phyloP scores from a whole-genome alignment of 1,140 invertebrate species.

The Sycophaga agraensis region DNA sequence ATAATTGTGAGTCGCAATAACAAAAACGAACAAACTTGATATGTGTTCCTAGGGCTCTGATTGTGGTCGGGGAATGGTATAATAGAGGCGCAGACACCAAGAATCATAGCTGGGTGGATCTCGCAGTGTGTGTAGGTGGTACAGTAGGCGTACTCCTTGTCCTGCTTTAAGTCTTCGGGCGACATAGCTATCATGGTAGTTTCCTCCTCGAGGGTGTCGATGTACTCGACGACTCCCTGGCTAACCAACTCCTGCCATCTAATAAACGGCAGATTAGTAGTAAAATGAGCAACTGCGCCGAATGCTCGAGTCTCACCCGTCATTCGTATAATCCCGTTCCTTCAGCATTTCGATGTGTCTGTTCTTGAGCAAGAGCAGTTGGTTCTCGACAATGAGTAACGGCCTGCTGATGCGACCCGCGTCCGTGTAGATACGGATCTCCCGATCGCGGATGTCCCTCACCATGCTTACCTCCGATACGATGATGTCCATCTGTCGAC shows the following conservation, averaged over 20 bases:
- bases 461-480: conserved; percentile 42
- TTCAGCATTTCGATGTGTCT: conserved; percentile 36
- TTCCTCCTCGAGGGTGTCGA: conserved; percentile 42
- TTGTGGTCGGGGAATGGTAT: conserved; percentile 45
- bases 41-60: conserved; percentile 53
- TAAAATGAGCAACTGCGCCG: too few relatives aligned
- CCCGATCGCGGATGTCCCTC: conserved; percentile 39
- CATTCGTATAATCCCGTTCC: conserved; percentile 29
- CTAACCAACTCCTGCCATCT: conserved; percentile 40
- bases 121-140: conserved; percentile 40
- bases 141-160: conserved; percentile 41
- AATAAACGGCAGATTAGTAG: too few relatives aligned
- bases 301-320: conserved; percentile 32
- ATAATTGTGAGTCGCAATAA: too few relatives aligned
- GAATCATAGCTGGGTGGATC: conserved; percentile 44
- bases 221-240: conserved; percentile 40
- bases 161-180: conserved; percentile 39
- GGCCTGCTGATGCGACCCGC: conserved; percentile 42
- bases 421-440: conserved; percentile 42
- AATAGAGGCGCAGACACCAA: conserved; percentile 42
- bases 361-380: conserved; percentile 35
- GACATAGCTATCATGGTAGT: conserved; percentile 46
- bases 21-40: conserved; percentile 53
- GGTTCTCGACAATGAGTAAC: conserved; percentile 38
- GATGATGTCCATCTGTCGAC: conserved; percentile 42